These are phyloP conservation scores for Pitangus sulphuratus DNA, from an alignment of 2,797 vertebrate species.

Conservation along the genomic window DNA sequence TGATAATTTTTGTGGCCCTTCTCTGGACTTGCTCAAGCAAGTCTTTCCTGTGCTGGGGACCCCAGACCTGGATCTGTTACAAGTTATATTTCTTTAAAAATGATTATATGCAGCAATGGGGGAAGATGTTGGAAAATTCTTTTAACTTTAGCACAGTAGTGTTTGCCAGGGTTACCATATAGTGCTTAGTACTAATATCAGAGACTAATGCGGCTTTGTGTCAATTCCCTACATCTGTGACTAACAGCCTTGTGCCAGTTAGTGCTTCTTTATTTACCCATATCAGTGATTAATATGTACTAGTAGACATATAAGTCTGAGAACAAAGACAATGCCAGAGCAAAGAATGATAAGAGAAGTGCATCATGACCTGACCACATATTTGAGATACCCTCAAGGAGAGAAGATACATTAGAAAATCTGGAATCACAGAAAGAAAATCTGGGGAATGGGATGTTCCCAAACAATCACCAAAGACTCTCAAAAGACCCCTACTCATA, in stretches of 20 bases:
- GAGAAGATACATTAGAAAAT: not conserved
- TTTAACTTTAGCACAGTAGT: too few relatives aligned
- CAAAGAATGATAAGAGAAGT: not conserved
- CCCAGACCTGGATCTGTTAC: too few relatives aligned
- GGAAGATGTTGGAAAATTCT: too few relatives aligned
- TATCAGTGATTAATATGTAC: not conserved
- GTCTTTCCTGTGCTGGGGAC: too few relatives aligned
- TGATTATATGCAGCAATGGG: too few relatives aligned
- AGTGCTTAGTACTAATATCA: not conserved
- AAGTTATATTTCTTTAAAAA: too few relatives aligned
- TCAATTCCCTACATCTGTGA: not conserved
- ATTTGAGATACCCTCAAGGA: not conserved
- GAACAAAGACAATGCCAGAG: not conserved
- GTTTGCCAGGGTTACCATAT: not conserved
- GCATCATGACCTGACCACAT: not conserved
- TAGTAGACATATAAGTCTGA: not conserved
- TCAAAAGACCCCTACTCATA: not conserved
- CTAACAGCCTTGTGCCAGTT: not conserved
- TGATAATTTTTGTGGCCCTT: too few relatives aligned
- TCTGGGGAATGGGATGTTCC: not conserved
- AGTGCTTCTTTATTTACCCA: not conserved
- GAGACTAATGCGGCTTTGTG: not conserved
- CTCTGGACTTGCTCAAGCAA: too few relatives aligned
- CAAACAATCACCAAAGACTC: not conserved
- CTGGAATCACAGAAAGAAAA: not conserved